Evolutionary conservation across 1,140 invertebrate species (phyloP), one percentile per base, ranked within the genome.

Genomic region (Cheumatopsyche charites): DNA sequence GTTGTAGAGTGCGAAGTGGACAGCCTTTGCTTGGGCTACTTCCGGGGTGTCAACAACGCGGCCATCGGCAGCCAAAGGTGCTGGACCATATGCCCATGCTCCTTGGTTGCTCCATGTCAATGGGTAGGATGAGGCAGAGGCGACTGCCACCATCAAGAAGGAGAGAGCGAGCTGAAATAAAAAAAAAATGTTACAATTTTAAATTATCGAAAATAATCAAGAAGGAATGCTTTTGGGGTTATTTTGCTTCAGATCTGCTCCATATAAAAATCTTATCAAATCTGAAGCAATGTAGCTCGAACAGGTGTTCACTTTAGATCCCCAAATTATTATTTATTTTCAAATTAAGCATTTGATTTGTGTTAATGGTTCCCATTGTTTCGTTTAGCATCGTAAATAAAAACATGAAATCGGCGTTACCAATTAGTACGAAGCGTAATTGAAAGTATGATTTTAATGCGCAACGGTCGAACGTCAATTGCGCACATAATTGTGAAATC

Each of bases 31-130:
- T 23, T 62, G 52, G 55, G 67, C 67, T 19, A 83, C 82, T 76
- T 83, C 82, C 71, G 81, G 81, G 65, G 82, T 83, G 79, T 83
- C 82, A 1, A 83, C 81, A 15, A 83, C 67, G 36, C 82, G 67
- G 7, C 67, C 67, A 36, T 70, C 67, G 49, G 25, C 49, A 2
- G 13, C 67, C 19, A 70, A 42, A 15, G 67, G 67, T 79, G 80
- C 0, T 79, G 81, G 74, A 80, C 82, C 67, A 43, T 70, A 52
- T 15, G 55, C 67, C 29, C 21, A 69, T 17, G 1, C 5, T n/a
- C 49, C 67, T 42, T 62, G 17, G 13, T 19, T 19, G 6, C 15
- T 49, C 62, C 55, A 58, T 52, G 47, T 52, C 47, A 52, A 52
- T 58, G 55, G 55, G 23, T 58, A 58, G 21, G 55, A 19, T 9